Evolutionary conservation across 2,888 invertebrate species (phyloP).

Genomic region (Eristalis tenax): DNA sequence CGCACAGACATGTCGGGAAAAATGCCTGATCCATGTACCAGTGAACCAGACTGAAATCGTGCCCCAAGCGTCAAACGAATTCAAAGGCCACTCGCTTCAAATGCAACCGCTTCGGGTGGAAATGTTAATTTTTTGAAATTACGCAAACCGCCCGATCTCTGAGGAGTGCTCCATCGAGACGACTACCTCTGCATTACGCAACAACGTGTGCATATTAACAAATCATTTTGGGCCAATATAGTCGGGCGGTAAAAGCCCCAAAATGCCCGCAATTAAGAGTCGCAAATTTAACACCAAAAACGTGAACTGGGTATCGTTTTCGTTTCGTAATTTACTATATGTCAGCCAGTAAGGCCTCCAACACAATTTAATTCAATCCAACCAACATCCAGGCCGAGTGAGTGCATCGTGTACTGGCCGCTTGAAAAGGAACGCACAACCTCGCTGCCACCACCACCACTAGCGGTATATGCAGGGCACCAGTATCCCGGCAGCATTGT

Average conservation of each 20-base stretch:
- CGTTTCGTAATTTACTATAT: constrained; percentile 54
- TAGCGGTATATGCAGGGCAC: neutral
- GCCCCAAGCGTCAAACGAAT: constrained; percentile 4
- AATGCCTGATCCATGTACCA: neutral
- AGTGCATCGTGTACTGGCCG: constrained; percentile 8
- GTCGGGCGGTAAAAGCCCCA: constrained; percentile 15
- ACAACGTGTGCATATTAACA: constrained; percentile 50
- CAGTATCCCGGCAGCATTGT: constrained; percentile 8
- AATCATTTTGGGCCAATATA: constrained; percentile 32
- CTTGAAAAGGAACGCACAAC: constrained; percentile 1
- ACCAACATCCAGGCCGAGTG: neutral
- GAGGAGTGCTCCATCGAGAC: constrained; percentile 10
- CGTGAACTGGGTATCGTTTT: constrained; percentile 45
- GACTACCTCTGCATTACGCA: constrained; percentile 28
- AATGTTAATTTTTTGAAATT: constrained; percentile 29
- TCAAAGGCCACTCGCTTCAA: constrained; percentile 2
- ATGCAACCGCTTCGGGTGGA: constrained; percentile 7
- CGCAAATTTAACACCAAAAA: constrained; percentile 64
- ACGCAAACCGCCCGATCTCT: constrained; percentile 13
- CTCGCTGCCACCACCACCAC: neutral
- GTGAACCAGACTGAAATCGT: constrained; percentile 2
- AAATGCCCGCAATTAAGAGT: constrained; percentile 57
- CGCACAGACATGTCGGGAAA: neutral
- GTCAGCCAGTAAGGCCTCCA: constrained; percentile 59
- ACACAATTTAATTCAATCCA: constrained; percentile 62